A percentile compares a stretch with the other conserved stretches of the same genome.
Evolutionary conservation across 2,113 vertebrate species (phyloP).

Genomic region (Poeciliopsis turrubarensis): DNA sequence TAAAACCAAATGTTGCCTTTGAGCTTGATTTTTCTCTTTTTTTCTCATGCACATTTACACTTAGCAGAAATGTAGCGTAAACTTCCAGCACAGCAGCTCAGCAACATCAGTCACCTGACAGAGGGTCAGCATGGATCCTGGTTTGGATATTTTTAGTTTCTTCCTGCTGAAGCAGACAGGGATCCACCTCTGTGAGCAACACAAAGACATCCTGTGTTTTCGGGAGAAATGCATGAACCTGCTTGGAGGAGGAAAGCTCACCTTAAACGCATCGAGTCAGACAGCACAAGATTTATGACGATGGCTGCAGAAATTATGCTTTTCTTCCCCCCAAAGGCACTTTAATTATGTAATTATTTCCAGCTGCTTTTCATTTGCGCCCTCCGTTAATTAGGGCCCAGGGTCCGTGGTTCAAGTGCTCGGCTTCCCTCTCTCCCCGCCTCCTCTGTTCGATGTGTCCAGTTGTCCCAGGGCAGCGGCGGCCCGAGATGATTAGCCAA

Average conservation of each 20-base stretch:
- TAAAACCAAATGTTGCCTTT: conserved; percentile 81
- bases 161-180: not conserved
- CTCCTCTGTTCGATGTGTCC: conserved; percentile 68
- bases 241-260: conserved; percentile 83
- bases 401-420: conserved; percentile 83
- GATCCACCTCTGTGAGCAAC: conserved; percentile 65
- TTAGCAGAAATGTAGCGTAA: not conserved
- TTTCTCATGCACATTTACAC: not conserved
- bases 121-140: not conserved
- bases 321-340: conserved; percentile 89
- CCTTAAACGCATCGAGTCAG: conserved; percentile 83
- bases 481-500: conserved; percentile 76
- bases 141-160: not conserved
- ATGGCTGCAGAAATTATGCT: conserved; percentile 96
- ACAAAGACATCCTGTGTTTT: conserved; percentile 95
- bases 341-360: conserved; percentile 99
- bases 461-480: conserved; percentile 70
- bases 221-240: conserved; percentile 92
- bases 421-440: conserved; percentile 51
- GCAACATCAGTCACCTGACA: not conserved
- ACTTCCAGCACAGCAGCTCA: not conserved
- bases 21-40: not conserved
- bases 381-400: conserved; percentile 87
- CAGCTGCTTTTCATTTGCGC: conserved; percentile 94
- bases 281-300: conserved; percentile 99